These are phyloP conservation scores for Odocoileus hemionus DNA, from an alignment of 2,113 vertebrate species.

Conservation along the genomic window DNA sequence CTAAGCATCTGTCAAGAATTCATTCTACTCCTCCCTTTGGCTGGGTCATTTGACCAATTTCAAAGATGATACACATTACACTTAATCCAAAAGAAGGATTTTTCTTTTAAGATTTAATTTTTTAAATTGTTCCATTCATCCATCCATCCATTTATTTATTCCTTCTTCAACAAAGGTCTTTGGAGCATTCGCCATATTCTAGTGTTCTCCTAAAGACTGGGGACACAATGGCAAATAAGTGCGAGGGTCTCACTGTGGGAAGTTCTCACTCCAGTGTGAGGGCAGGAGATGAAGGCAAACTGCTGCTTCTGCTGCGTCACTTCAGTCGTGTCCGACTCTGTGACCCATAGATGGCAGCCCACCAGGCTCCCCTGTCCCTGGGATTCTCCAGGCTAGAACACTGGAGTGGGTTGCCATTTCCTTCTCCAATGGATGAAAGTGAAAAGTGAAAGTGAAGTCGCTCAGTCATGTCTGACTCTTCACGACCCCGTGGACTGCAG, in stretches of 20 bases:
- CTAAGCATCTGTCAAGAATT: not conserved
- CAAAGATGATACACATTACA: not conserved
- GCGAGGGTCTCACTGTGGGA: not conserved
- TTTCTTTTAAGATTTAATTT: not conserved
- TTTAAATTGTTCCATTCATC: not conserved
- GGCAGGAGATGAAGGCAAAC: not conserved
- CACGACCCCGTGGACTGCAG: too few relatives aligned
- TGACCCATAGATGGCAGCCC: too few relatives aligned
- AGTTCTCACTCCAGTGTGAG: not conserved
- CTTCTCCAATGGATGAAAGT: too few relatives aligned
- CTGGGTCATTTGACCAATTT: not conserved
- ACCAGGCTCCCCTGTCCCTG: too few relatives aligned
- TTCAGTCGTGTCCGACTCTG: too few relatives aligned
- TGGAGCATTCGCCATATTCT: not conserved
- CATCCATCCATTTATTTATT: not conserved
- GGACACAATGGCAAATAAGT: not conserved
- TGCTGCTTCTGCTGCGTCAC: too few relatives aligned
- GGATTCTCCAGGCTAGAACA: too few relatives aligned
- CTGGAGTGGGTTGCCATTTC: too few relatives aligned
- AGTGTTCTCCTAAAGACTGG: not conserved
- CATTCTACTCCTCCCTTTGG: not conserved
- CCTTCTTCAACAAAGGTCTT: not conserved
- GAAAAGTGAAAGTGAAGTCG: too few relatives aligned
- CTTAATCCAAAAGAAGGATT: not conserved
- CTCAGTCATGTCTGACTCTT: too few relatives aligned